Evolutionary conservation across 2,797 vertebrate genomes (phyloP).

Genomic region (Loriculus beryllinus): DNA sequence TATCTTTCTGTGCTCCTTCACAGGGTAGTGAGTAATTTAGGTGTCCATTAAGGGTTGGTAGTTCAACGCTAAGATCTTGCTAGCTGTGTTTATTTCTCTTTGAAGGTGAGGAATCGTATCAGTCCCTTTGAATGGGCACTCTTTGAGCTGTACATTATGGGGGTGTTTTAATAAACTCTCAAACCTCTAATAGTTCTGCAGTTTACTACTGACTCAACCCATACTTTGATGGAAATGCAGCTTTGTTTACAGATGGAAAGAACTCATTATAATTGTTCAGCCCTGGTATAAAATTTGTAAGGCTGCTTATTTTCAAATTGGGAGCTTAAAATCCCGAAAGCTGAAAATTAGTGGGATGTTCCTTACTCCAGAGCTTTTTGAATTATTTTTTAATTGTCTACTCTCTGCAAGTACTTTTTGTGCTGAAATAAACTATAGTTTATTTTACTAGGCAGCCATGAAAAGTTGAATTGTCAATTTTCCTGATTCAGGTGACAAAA

Average conservation of each 20-base stretch:
- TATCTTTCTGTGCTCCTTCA: conserved; percentile 2
- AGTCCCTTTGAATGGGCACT: not conserved
- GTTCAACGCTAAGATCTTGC: not conserved
- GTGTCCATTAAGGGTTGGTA: not conserved
- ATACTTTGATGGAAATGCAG: not conserved
- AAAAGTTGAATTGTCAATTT: not conserved
- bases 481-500: not conserved
- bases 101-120: not conserved
- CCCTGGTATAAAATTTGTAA: not conserved
- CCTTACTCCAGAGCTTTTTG: not conserved
- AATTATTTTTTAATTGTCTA: not conserved
- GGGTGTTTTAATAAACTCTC: not conserved
- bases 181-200: not conserved
- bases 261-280: not conserved
- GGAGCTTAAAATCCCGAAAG: not conserved
- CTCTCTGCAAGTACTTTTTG: not conserved
- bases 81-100: not conserved
- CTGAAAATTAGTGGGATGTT: not conserved
- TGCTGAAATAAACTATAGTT: not conserved
- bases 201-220: not conserved
- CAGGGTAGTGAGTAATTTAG: not conserved
- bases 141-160: not conserved
- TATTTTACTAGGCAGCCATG: not conserved
- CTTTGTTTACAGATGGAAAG: not conserved
- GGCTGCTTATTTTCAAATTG: not conserved